phyloP scores from a whole-genome alignment of 92 coral and sea anemone species.

The Epizoanthus illoricatus region DNA sequence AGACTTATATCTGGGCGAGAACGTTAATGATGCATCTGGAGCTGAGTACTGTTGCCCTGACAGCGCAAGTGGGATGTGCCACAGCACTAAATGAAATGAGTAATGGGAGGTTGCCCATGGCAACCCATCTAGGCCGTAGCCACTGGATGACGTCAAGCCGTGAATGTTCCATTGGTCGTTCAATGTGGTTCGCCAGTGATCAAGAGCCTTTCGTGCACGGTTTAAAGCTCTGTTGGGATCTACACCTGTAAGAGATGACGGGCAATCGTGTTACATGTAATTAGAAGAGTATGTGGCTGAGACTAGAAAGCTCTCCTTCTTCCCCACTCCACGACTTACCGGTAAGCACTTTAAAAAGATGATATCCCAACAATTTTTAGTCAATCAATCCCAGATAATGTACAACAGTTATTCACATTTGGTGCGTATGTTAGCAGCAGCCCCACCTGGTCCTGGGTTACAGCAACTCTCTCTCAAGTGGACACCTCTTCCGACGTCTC shows the following conservation, averaged over 20 bases:
- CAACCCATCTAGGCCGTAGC: conserved; percentile 85
- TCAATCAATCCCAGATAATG: no score
- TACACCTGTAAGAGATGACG: conserved; percentile 42
- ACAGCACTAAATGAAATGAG: conserved; percentile 74
- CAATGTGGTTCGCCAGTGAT: conserved; percentile 77
- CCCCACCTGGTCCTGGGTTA: no score
- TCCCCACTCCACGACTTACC: no score
- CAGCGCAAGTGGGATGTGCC: conserved; percentile 87
- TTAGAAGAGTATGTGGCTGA: no score
- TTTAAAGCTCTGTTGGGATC: conserved; percentile 66
- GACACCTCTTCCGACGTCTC: no score
- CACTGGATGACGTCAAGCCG: conserved; percentile 76
- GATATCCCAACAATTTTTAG: no score
- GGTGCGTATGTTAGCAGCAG: no score
- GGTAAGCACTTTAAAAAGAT: no score
- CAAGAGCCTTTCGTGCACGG: conserved; percentile 79
- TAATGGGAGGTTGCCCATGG: conserved; percentile 92
- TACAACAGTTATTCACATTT: no score
- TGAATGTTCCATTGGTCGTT: conserved; percentile 93
- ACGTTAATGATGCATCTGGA: conserved; percentile 64
- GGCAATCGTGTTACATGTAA: no score
- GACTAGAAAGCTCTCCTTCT: no score
- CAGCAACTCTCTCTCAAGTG: no score
- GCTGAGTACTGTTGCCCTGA: conserved; percentile 89
- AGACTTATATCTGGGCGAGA: conserved; percentile 72